Base-by-base conservation (phyloP, 2,797 vertebrate genomes). In the Acanthurus leucopareius region DNA sequence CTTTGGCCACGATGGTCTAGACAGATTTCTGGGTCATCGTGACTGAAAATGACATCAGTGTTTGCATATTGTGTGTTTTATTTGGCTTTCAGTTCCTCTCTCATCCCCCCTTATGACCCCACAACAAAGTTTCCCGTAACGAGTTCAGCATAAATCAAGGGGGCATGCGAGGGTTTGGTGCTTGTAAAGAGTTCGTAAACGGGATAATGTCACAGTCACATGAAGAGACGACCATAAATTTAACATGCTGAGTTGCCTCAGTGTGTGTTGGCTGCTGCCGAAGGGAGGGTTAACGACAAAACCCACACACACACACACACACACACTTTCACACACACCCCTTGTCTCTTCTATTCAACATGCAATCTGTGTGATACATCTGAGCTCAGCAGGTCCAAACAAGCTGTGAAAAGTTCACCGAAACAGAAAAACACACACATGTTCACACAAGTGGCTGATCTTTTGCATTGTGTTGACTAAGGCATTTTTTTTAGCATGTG, bases 21-120 rank as follows among this genome's bases (percentile, higher is more conserved):
- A 92, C 90, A 74, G 56, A 54, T 58, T 81, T 86, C 19, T 90
- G 87, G 90, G 81, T 88, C 86, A 77, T 45, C 17, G 72, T 68
- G 70, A 81, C 85, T 82, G 11, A 89, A 35, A 80, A 91, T 92
- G 86, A 93, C 86, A 87, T 91, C 91, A 93, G 53, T 79, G 79
- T 89, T 90, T 86, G 80, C 28, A 57, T 40, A 84, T 79, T 70
- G 48, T 65, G 77, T 87, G 63, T 91, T 92, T 94, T 74, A 88
- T 92, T 92, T 89, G 91, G 88, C 84, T 81, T 40, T 65, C 16
- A 10, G 69, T 82, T 89, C 81, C 79, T 82, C 83, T 79, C 63
- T 76, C 78, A 57, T 64, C 77, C 53, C n/a, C 52, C 42, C 74
- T 85, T 67, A 75, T 74, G 78, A 89, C 74, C 71, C 91, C 86